Conservation (phyloP, 1,140 invertebrate species). For the Dryas iulia region DNA sequence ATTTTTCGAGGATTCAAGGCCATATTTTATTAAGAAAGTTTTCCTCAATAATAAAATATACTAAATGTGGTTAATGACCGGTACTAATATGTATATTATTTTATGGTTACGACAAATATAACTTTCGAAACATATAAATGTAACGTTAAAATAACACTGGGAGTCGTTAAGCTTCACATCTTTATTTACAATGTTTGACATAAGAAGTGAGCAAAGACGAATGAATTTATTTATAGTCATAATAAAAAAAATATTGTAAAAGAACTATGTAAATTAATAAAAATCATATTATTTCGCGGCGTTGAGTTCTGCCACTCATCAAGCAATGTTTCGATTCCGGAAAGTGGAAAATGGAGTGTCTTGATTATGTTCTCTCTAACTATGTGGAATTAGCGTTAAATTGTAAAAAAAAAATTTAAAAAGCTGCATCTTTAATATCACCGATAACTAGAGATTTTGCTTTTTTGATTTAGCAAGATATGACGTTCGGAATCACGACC, state of each 20-base stretch:
- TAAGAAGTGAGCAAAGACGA: background rate
- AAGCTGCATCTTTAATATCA: no score
- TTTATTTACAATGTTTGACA: conserved; percentile 23
- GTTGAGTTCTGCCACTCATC: no score
- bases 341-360: no score
- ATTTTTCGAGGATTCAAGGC: background rate
- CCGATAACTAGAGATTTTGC: no score
- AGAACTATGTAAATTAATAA: no score
- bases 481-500: no score
- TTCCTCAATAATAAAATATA: background rate
- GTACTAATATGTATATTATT: conserved; percentile 14
- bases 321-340: no score
- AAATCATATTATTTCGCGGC: no score
- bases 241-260: background rate
- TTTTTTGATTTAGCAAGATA: no score
- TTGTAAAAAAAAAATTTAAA: no score
- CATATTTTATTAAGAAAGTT: background rate
- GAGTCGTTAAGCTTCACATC: conserved; percentile 29
- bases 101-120: conserved; percentile 24
- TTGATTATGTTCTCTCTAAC: no score
- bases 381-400: no score
- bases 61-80: background rate
- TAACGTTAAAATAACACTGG: conserved; percentile 25
- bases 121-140: conserved; percentile 23
- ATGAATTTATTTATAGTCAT: background rate